Percentiles rank a stretch among this genome's conserved stretches.
Conservation (phyloP, 2,888 invertebrate species). For the Geophilus truncorum region DNA sequence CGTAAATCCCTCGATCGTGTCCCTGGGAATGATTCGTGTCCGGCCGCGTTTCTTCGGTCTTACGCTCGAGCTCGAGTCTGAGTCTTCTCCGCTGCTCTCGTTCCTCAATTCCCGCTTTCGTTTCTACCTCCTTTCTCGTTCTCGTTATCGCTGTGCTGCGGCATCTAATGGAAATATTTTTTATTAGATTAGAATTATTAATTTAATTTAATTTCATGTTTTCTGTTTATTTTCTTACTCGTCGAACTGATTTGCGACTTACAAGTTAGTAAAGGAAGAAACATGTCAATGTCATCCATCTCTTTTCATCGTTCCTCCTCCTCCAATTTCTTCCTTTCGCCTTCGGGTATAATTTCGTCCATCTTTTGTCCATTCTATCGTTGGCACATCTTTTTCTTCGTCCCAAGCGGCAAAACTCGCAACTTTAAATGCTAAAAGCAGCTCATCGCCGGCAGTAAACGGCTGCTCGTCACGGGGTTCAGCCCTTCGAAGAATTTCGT, state of each 20-base stretch:
- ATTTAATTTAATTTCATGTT: too few relatives aligned
- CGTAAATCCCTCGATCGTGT: constrained; percentile 64
- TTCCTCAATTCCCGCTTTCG: too few relatives aligned
- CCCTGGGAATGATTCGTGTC: constrained; percentile 67
- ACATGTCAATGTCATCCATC: constrained; percentile 89
- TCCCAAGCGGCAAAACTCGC: constrained; percentile 88
- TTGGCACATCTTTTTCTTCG: constrained; percentile 63
- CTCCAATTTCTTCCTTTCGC: constrained; percentile 78
- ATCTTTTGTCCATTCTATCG: constrained; percentile 44
- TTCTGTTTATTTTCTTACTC: constrained; percentile 28
- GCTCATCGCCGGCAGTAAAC: constrained; percentile 80
- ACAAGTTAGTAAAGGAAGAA: constrained; percentile 86
- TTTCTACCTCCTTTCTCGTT: constrained; percentile 42
- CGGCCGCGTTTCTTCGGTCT: constrained; percentile 71
- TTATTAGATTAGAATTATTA: not conserved
- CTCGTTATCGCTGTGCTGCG: constrained; percentile 39
- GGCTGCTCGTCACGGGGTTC: constrained; percentile 91
- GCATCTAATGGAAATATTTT: constrained; percentile 31
- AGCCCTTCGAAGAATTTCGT: constrained; percentile 91
- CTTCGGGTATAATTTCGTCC: constrained; percentile 96
- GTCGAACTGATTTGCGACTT: constrained; percentile 49
- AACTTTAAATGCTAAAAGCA: constrained; percentile 87
- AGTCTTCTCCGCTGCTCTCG: constrained; percentile 52
- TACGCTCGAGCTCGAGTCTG: constrained; percentile 60
- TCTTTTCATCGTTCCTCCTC: constrained; percentile 86